These are phyloP conservation scores for Spodoptera littoralis DNA, from an alignment of 2,888 invertebrate genomes.

Conservation along the genomic window DNA sequence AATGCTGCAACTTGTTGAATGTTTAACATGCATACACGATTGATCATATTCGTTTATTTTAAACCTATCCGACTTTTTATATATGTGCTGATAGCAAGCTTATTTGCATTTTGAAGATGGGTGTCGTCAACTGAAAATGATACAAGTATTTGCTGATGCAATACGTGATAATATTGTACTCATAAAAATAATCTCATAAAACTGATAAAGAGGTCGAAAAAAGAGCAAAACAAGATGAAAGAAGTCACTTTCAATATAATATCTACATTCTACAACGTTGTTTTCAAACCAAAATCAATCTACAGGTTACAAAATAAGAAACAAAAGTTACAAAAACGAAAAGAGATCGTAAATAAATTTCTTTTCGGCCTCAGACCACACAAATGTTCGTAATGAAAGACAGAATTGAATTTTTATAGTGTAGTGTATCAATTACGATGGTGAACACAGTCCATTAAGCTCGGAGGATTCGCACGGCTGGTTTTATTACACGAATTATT, in stretches of 20 bases:
- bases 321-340: constrained; percentile 40
- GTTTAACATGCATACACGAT: constrained; percentile 27
- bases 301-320: constrained; percentile 18
- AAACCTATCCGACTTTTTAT: constrained; percentile 14
- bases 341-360: constrained; percentile 44
- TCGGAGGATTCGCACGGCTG: constrained; percentile 64
- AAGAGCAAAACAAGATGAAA: neutral
- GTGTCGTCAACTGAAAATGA: too few species aligned
- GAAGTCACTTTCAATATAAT: neutral
- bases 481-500: constrained; percentile 70
- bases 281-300: constrained; percentile 9
- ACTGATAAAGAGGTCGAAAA: too few species aligned
- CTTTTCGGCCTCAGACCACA: constrained; percentile 46
- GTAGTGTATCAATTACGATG: constrained; percentile 50
- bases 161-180: too few species aligned
- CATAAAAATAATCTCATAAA: too few species aligned
- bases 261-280: neutral
- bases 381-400: constrained; percentile 47
- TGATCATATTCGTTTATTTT: constrained; percentile 21
- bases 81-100: constrained; percentile 24
- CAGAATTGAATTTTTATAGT: constrained; percentile 56
- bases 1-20: constrained; percentile 33
- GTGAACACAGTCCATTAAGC: constrained; percentile 65
- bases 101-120: neutral
- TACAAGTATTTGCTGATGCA: too few species aligned